Evolutionary conservation across 2,113 vertebrate species (phyloP), one percentile per base, ranked within the genome.

Genomic region (Natator depressus): DNA sequence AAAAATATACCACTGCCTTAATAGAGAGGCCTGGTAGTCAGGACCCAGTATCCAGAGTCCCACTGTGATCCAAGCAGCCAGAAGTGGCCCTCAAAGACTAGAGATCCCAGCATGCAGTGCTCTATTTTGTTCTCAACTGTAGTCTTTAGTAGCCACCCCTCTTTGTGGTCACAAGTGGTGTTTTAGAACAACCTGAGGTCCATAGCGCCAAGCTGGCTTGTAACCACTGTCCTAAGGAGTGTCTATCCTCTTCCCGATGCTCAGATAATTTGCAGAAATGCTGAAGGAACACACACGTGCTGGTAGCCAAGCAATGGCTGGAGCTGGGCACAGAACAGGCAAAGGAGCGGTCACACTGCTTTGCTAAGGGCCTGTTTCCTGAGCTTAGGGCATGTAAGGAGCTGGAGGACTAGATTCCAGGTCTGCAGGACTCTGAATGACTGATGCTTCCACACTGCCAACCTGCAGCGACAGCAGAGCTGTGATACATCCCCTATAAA

Each of bases 361-460:
- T 50, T 76, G n/a, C n/a, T 1, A 89, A 65, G 0, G 1, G 17
- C 7, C 0, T 72, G 0, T 47, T 86, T 86, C 57, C 50, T 53
- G 72, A 59, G 25, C 5, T 69, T 53, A 42, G 2, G 14, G 13
- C 25, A 53, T 9, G 47, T 82, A 69, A 16, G 83, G 29, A 81
- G 80, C 0, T 0, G 8, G 53, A 78, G 38, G 42, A 76, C 10
- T 46, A 31, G 35, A n/a, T 17, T 16, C 62, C 62, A 69, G 62
- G 16, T 17, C 62, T 69, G 62, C 16, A 69, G 62, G 16, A 17
- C 8, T 19, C 65, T 69, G n/a, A 65, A 35, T 35, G 62, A 65
- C 59, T 62, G 59, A 62, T 2, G 59, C 31, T 35, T 62, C 29
- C 16, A 69, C 6, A 9, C n/a, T 22, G 17, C 17, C 65, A 72